Evolutionary conservation across 2,797 vertebrate species (phyloP).

Genomic region (Takifugu rubripes): DNA sequence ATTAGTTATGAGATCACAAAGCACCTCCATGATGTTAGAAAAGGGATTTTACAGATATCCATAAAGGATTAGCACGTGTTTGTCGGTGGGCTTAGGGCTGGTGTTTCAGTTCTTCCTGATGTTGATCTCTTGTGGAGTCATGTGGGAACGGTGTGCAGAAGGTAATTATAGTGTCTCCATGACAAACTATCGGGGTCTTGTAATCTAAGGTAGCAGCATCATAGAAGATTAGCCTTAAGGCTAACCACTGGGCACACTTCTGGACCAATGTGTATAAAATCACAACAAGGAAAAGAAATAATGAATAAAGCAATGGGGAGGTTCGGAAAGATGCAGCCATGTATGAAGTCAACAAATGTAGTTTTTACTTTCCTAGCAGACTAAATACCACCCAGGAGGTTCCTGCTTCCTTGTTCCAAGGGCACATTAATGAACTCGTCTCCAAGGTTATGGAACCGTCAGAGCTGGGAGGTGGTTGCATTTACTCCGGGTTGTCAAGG

Average conservation of each 20-base stretch:
- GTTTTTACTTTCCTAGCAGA: conserved; percentile 19
- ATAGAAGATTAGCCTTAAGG: conserved; percentile 14
- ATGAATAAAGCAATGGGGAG: background rate
- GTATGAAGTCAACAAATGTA: background rate
- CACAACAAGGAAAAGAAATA: background rate
- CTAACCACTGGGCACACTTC: conserved; percentile 4
- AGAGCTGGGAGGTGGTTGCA: conserved; percentile 18
- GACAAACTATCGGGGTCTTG: conserved; percentile 52
- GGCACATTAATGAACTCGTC: conserved; percentile 40
- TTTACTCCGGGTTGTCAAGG: conserved; percentile 45
- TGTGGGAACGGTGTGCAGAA: conserved; percentile 44
- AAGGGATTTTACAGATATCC: too few relatives aligned
- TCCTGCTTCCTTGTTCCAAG: conserved; percentile 22
- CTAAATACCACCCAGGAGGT: conserved; percentile 35
- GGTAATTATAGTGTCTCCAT: conserved; percentile 64
- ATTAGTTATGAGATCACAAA: conserved; percentile 33
- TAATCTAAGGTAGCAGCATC: conserved; percentile 35
- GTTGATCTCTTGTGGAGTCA: conserved; percentile 56
- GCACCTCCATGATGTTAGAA: conserved; percentile 1
- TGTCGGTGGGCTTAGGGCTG: conserved; percentile 20
- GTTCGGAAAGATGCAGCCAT: too few relatives aligned
- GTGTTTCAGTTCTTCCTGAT: conserved; percentile 44
- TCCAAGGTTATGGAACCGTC: conserved; percentile 59
- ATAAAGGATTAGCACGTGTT: conserved; percentile 22
- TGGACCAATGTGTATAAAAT: conserved; percentile 3